Base-by-base conservation (phyloP, 2,797 vertebrate species). In the Clarias platycephalus region DNA sequence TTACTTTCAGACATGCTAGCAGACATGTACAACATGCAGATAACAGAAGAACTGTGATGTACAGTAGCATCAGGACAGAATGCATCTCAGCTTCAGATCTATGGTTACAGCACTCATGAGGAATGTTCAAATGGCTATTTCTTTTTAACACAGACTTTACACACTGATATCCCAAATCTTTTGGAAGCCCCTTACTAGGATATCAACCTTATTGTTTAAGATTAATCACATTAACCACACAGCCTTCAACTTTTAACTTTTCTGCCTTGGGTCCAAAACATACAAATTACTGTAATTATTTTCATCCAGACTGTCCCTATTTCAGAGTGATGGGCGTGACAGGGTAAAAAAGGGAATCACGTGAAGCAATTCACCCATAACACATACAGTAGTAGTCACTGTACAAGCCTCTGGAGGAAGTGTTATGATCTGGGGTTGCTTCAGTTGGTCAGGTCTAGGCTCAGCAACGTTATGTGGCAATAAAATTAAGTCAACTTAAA, bases 1-100 rank as follows among this genome's bases (percentile, higher is more conserved):
- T 82, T 62, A 67, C 88, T 92, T 90, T 84, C 84, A 85, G 86
- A 80, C 88, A 89, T 80, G 16, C 16, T 8, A n/a, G 66, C 58
- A 63, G 77, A 81, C 63, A 82, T 55, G 31, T 31, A 60, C 49
- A 49, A 80, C 22, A 62, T n/a, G 55, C 67, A 83, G 40, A 63
- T 37, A 16, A 49, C 9, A 83, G 80, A 24, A 81, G 66, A 37
- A 6, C 28, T 68, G 20, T 16, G 31, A n/a, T 40, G 22, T 37
- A n/a, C 75, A 62, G 31, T 7, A 37, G 31, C 75, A 60, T 60
- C 5, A 60, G 57, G 31, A 20, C 18, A 57, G 26, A 58, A 77
- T 34, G 20, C 0, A 13, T 37, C 31, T 60, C 5, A 24, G 1
- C 28, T 60, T 24, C 28, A 37, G 20, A 31, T 58, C 74, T 60